A percentile compares a stretch with the other conserved stretches of the same genome.
These are phyloP conservation scores for Andricus quercusramuli DNA, from an alignment of 2,888 invertebrate genomes.

Conservation along the genomic window DNA sequence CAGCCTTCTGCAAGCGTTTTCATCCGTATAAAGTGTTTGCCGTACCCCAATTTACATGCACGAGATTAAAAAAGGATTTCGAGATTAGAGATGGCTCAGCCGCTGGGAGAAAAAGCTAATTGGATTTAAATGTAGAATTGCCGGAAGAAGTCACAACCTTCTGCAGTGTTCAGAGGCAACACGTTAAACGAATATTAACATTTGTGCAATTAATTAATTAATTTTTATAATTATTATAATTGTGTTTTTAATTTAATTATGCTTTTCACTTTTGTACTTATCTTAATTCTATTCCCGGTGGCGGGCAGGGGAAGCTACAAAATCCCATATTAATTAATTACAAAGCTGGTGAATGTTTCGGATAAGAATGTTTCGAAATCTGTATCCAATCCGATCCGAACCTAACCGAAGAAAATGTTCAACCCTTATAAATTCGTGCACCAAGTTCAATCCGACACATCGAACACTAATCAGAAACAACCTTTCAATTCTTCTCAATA, in stretches of 20 bases:
- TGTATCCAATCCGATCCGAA: too few species aligned
- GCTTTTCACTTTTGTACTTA: background rate
- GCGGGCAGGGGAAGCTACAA: background rate
- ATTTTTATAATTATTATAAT: conserved; percentile 23
- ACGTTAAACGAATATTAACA: background rate
- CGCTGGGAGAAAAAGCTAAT: conserved; percentile 28
- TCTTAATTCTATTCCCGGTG: background rate
- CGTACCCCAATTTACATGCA: conserved; percentile 31
- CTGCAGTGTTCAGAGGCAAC: conserved; percentile 1
- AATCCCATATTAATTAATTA: background rate
- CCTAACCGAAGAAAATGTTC: too few species aligned
- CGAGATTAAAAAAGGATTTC: conserved; percentile 36
- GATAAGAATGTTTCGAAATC: too few species aligned
- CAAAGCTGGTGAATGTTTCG: too few species aligned
- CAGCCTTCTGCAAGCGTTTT: conserved; percentile 29
- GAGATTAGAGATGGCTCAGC: conserved; percentile 31
- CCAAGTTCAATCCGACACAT: too few species aligned
- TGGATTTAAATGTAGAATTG: conserved; percentile 21
- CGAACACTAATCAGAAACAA: too few species aligned
- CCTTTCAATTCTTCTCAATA: too few species aligned
- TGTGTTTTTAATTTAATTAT: background rate
- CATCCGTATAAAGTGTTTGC: conserved; percentile 32
- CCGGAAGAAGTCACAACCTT: conserved; percentile 6
- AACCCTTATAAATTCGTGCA: too few species aligned
- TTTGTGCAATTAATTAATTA: background rate